Percentiles rank a stretch among this genome's conserved stretches.
Conservation (phyloP, 2,113 vertebrate genomes). For the Aegotheles bennettii region DNA sequence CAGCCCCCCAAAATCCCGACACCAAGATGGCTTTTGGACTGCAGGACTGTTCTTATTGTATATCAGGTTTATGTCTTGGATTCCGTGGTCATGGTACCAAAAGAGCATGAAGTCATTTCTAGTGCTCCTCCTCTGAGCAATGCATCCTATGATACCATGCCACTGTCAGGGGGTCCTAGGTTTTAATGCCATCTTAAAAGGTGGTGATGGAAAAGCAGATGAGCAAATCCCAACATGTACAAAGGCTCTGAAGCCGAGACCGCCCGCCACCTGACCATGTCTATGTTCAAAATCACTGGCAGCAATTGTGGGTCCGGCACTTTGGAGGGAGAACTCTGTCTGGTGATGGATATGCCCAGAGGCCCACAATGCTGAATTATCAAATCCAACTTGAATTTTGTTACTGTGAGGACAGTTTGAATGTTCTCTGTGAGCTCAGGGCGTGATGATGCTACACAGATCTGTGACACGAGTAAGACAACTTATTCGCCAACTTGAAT, state of each 20-base stretch:
- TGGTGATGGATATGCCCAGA: not conserved
- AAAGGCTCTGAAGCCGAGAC: not conserved
- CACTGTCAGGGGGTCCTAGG: not conserved
- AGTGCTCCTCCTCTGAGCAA: not conserved
- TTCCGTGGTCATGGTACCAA: not conserved
- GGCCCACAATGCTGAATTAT: not conserved
- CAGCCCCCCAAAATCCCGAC: not conserved
- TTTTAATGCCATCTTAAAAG: not conserved
- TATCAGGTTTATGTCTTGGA: not conserved
- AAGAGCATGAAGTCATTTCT: not conserved
- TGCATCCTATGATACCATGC: not conserved
- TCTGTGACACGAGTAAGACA: not conserved
- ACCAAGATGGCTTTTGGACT: not conserved
- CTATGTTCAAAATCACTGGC: not conserved
- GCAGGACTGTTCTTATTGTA: not conserved
- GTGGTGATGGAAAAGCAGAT: not conserved
- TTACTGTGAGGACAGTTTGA: not conserved
- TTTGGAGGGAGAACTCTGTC: fast-evolving
- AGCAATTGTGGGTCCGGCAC: not conserved
- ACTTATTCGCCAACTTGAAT: not conserved
- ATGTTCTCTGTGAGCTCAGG: not conserved
- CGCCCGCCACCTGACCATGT: not conserved
- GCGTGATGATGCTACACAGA: not conserved
- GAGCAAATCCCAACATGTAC: not conserved
- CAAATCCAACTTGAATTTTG: not conserved